Base-by-base conservation (phyloP, 2,113 vertebrate species). In the Trochalopteron elliotii region DNA sequence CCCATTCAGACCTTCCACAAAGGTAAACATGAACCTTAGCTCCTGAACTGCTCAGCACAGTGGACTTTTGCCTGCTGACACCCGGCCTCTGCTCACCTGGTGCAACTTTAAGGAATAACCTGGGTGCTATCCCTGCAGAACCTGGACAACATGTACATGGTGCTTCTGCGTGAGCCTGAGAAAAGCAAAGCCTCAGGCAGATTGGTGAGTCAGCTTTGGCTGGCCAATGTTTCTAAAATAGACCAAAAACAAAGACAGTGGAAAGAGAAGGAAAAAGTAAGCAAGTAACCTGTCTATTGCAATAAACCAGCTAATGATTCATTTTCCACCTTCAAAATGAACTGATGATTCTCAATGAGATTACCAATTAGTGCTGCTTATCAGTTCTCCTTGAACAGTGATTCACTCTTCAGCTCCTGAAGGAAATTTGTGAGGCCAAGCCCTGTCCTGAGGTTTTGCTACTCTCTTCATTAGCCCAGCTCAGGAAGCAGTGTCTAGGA, bases 1-100 rank as follows among this genome's bases (percentile, higher is more conserved):
- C 31, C 68, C 13, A 3, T 52, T 81, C 30, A 40, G 23, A 70
- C 42, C 52, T 94, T 90, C 35, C 68, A 52, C 42, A n/a, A 52
- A 83, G 52, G 69, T 84, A 97, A 97, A 96, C 83, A 92, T 79
- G 92, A 79, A 96, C 94, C 83, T 95, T 60, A 90, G 83, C 25
- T 96, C 17, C 21, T 64, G 83, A 81, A 61, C 49, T 3, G 7
- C 65, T 78, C 24, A 30, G 61, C 53, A 56, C 49, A 70, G 2
- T 50, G 14, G 85, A 60, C 52, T 89, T 80, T 40, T 81, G 69
- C 59, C 60, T 86, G 60, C 75, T 94, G 93, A 84, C 69, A 52
- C 77, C 10, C 7, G 5, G 33, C 64, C 69, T 94, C 52, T 74
- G 56, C 37, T 90, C 3, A 1, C 23, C 40, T 37, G 40, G 44